Percentiles rank a stretch among this genome's conserved stretches.
These are phyloP conservation scores for Gymnocypris eckloni DNA, from an alignment of 2,797 vertebrate genomes.

Conservation along the genomic window DNA sequence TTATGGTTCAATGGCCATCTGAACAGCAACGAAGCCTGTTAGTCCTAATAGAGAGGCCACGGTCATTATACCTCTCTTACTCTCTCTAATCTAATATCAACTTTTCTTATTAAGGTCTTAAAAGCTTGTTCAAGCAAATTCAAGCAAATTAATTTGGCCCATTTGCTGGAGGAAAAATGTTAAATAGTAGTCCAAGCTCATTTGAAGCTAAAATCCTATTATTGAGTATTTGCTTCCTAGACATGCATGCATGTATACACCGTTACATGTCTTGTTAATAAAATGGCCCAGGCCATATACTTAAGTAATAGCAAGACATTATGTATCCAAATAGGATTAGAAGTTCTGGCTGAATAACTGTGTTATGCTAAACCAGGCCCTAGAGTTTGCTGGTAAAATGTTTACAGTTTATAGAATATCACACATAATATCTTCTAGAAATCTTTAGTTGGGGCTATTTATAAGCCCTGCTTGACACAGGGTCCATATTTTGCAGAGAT, in stretches of 20 bases:
- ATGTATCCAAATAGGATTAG: background rate
- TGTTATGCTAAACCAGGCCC: background rate
- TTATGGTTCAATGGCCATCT: constrained; percentile 93
- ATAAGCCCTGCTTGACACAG: no score
- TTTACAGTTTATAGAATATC: background rate
- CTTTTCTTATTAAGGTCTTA: constrained; percentile 78
- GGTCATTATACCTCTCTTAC: constrained; percentile 74
- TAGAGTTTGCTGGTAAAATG: background rate
- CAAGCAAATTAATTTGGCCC: constrained; percentile 55
- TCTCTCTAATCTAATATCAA: constrained; percentile 76
- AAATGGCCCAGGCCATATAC: constrained; percentile 56
- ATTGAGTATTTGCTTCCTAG: constrained; percentile 72
- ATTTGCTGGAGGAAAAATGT: constrained; percentile 79
- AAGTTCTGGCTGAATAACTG: background rate
- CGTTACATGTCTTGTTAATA: constrained; percentile 72
- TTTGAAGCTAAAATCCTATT: constrained; percentile 79
- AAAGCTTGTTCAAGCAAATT: constrained; percentile 56
- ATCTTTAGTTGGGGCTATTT: background rate
- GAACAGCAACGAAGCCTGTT: constrained; percentile 85
- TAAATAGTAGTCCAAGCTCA: constrained; percentile 79
- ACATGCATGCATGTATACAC: constrained; percentile 74
- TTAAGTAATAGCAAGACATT: background rate
- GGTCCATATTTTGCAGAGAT: no score
- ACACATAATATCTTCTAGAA: background rate
- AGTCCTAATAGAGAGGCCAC: constrained; percentile 80